Evolutionary conservation across 2,888 invertebrate species (phyloP), one percentile per base, ranked within the genome.

Genomic region (Aleiodes testaceus): DNA sequence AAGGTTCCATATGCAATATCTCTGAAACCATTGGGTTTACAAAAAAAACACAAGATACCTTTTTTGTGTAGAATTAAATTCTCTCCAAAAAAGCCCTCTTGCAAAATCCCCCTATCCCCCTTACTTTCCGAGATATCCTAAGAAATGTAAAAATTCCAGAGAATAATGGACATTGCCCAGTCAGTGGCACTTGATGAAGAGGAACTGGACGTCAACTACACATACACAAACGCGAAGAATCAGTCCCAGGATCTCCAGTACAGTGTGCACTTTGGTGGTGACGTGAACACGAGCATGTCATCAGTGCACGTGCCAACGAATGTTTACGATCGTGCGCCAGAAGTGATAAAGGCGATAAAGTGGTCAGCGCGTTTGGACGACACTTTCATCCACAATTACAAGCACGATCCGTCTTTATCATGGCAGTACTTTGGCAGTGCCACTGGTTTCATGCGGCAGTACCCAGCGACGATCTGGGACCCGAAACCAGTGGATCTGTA

Each of bases 381-480:
- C 68, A 95, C 93, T 78, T 99, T 98, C 88, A 92, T 92, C 78
- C 92, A 93, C 83, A 98, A 98, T 88, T 94, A 94, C 84, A 92
- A 93, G 84, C 91, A 91, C 72, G 77, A 83, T 80, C 75, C 86
- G 80, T 75, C 95, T 3, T 89, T 98, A 50, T 95, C 96, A 3
- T 99, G 98, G 97, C 99, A 99, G 89, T 98, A 97, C 88, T 99
- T 99, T 88, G 98, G 99, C 76, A 98, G 97, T 87, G 94, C 97
- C 44, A 94, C 96, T 16, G 99, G 99, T 49, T 98, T 99, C 87
- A 96, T 99, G 92, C 91, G 99, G 80, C 96, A 97, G 86, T 99
- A 94, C 89, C 99, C 99, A 89, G 95, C 95, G 55, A 92, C 94
- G 88, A 92, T 92, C 82, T 95, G 95, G 95, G 90, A 90, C 77